These are phyloP conservation scores for Colossoma macropomum DNA, from an alignment of 2,113 vertebrate genomes.

Conservation along the genomic window DNA sequence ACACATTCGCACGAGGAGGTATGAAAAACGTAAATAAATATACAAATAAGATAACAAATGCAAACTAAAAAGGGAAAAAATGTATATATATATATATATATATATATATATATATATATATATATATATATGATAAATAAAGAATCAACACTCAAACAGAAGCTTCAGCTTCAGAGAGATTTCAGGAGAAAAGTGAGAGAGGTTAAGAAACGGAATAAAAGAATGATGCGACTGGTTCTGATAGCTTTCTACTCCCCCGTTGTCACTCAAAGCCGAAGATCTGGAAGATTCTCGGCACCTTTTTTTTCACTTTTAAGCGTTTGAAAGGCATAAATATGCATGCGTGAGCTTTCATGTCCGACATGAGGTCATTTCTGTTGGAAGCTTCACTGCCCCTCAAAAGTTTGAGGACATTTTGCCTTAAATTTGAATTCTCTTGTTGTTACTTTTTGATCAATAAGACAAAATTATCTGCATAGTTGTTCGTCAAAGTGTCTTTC, in stretches of 20 bases:
- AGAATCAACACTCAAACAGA: neutral
- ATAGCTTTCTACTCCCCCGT: neutral
- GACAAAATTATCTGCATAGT: no score
- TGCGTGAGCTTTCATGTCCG: neutral
- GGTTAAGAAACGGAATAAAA: neutral
- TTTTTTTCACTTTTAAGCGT: neutral
- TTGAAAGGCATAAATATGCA: neutral
- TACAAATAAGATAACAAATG: conserved; percentile 29
- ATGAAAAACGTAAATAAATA: conserved; percentile 16
- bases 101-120: no score
- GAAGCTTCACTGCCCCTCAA: neutral
- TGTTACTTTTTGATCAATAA: no score
- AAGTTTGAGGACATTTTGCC: neutral
- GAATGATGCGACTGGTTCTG: neutral
- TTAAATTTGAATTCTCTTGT: neutral
- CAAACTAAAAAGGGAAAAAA: neutral
- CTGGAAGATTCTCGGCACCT: neutral
- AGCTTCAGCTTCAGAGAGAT: neutral
- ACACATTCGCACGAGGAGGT: neutral
- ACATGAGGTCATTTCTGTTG: neutral
- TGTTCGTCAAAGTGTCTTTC: no score
- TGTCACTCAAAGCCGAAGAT: neutral
- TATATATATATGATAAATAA: neutral
- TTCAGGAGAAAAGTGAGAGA: neutral
- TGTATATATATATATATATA: no score